Base-by-base conservation (phyloP, 2,888 invertebrate genomes). In the Tenthredo amoena region DNA sequence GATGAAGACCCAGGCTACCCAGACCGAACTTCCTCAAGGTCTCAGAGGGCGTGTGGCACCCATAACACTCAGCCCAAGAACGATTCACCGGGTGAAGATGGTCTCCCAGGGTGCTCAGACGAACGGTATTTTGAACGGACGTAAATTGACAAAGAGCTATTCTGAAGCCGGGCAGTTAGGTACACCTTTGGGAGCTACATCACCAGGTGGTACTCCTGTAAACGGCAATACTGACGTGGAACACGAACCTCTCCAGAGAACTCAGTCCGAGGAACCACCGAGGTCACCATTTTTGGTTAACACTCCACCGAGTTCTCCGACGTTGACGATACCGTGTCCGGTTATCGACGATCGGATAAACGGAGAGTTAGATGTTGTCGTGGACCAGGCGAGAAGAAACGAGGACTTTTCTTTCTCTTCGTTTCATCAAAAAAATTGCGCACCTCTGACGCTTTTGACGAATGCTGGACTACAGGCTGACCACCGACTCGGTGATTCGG, bases 1-100 rank as follows among this genome's bases (percentile, higher is more conserved):
- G 0, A 98, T 98, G 98, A 97, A 98, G 93, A 98, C 98, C 0
- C 98, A 98, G 94, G 98, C 98, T 21, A 98, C 98, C 5, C 98
- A 98, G 94, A 98, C 96, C 6, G 98, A 98, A 94, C 95, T 96
- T 43, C 96, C 97, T 6, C 95, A 96, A 88, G 95, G 96, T 89
- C 95, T 96, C 87, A 91, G 91, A 1, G 89, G 90, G 47, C 90
- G 92, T 2, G 92, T 93, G 2, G 92, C 92, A 34, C 95, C 95
- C 85, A 93, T 95, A 74, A 96, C 97, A 21, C 93, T 97, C 37
- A 98, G 98, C 93, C 98, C 98, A 9, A 94, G 97, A 87, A 97
- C 97, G 58, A 96, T 97, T 72, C 97, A 97, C 93, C 95, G 97
- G 95, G 97, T 98, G 31, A 97, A 97, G 93, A 98, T 98, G 96